Base-by-base conservation (phyloP, 2,113 vertebrate genomes). In the Riparia riparia region DNA sequence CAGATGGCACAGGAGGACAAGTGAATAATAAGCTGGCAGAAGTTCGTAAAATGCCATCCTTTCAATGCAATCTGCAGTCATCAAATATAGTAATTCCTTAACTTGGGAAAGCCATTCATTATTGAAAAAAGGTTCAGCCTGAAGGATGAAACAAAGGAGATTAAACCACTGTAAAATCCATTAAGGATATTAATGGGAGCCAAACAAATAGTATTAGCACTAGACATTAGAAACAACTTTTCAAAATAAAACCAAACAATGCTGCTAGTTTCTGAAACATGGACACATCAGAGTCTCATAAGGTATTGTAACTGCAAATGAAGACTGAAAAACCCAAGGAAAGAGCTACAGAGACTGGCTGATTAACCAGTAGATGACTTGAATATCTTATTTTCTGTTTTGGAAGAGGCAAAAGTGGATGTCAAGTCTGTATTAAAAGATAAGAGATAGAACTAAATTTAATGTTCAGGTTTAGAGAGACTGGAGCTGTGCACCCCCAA, bases 401-500 rank as follows among this genome's bases (percentile, higher is more conserved):
- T 49, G 61, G 50, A 45, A 72, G 64, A 83, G 49, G 56, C 41
- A 90, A 60, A 85, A 94, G 61, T 58, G 77, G 89, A 89, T 77
- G 64, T 50, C 1, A 1, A 81, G 69, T 86, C 64, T 82, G 72
- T 86, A 81, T 51, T 70, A 81, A 86, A 86, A 93, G 87, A 89
- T 94, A 95, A 96, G 41, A 69, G 50, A 89, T 73, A 81, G 60
- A 93, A 64, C 44, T 29, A 57, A 91, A 76, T 80, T 89, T 86
- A 93, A 89, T n/a, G 32, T 65, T 86, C 45, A 77, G 45, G 84
- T 89, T 91, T 83, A 77, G 58, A 86, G 90, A 86, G 68, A 56
- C 68, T 56, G 41, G 41, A 56, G 58, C 57, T 57, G 45, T 54
- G 70, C 24, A 70, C 54, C n/a, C 73, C 69, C 4, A 8, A 93